These are phyloP conservation scores for Ptilonorhynchus violaceus DNA, from an alignment of 2,113 vertebrate species.

Conservation along the genomic window DNA sequence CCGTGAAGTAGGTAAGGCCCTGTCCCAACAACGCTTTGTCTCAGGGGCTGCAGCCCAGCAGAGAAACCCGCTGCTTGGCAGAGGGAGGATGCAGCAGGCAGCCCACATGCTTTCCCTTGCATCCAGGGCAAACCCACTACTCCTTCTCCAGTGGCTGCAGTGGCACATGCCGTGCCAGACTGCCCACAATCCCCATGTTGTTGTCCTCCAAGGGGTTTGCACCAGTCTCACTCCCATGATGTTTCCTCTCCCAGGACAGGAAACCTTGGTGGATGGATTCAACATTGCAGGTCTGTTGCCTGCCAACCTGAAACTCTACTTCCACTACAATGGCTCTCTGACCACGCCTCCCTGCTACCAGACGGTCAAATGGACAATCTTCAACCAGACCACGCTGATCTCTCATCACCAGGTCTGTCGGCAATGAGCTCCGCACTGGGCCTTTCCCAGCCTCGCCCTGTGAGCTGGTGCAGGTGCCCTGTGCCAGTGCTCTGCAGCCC, in stretches of 20 bases:
- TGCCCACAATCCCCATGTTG: background rate
- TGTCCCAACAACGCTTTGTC: background rate
- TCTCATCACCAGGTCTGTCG: conserved; percentile 56
- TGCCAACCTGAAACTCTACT: conserved; percentile 76
- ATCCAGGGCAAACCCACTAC: background rate
- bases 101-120: accelerated
- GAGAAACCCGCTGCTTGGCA: background rate
- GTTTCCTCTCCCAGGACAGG: conserved; percentile 59
- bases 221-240: background rate
- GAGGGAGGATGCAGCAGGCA: background rate
- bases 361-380: conserved; percentile 85
- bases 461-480: accelerated
- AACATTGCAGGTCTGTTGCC: conserved; percentile 81
- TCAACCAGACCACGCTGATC: conserved; percentile 81
- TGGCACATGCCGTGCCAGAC: background rate
- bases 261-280: conserved; percentile 74
- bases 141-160: background rate
- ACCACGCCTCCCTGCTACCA: conserved; percentile 85
- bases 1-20: conserved; percentile 62
- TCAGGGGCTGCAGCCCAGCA: background rate
- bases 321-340: conserved; percentile 83
- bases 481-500: background rate
- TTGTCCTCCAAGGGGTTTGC: background rate
- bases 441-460: background rate
- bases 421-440: background rate